Conservation (phyloP, 2,888 invertebrate species). For the Electrophaes corylata region DNA sequence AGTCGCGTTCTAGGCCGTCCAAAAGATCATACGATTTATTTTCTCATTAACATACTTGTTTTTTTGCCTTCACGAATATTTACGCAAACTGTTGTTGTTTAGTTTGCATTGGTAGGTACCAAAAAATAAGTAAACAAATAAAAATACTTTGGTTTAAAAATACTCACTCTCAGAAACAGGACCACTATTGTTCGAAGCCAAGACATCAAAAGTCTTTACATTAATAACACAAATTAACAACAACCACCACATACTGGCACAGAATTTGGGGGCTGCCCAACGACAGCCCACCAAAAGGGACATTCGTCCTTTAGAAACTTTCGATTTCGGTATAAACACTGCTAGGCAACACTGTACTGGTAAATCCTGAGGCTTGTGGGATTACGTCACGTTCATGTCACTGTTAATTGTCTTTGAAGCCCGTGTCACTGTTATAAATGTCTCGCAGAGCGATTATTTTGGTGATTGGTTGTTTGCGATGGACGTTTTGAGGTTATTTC, state of each 20-base stretch:
- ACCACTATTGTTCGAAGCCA: constrained; percentile 66
- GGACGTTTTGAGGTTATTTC: constrained; percentile 79
- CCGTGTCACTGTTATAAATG: constrained; percentile 66
- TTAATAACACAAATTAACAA: constrained; percentile 76
- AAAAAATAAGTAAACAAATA: constrained; percentile 17
- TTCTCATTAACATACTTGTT: constrained; percentile 45
- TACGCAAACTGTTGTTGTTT: constrained; percentile 1
- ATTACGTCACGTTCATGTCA: constrained; percentile 62
- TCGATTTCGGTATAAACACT: constrained; percentile 74
- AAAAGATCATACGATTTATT: constrained; percentile 46
- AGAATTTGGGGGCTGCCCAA: constrained; percentile 80
- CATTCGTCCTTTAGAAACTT: constrained; percentile 77
- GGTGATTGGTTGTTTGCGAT: constrained; percentile 66
- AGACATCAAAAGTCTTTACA: constrained; percentile 69
- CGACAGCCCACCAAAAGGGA: constrained; percentile 82
- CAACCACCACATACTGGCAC: constrained; percentile 83
- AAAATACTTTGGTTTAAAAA: constrained; percentile 31
- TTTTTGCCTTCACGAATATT: constrained; percentile 33
- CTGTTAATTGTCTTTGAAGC: constrained; percentile 51
- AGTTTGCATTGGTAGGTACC: constrained; percentile 6
- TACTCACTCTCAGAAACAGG: constrained; percentile 69
- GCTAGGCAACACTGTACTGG: constrained; percentile 59
- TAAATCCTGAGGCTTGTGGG: constrained; percentile 48
- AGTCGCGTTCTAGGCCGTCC: constrained; percentile 52
- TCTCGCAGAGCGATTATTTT: constrained; percentile 67